Conservation (phyloP, 2,113 vertebrate species). For the Platysternon megacephalum region DNA sequence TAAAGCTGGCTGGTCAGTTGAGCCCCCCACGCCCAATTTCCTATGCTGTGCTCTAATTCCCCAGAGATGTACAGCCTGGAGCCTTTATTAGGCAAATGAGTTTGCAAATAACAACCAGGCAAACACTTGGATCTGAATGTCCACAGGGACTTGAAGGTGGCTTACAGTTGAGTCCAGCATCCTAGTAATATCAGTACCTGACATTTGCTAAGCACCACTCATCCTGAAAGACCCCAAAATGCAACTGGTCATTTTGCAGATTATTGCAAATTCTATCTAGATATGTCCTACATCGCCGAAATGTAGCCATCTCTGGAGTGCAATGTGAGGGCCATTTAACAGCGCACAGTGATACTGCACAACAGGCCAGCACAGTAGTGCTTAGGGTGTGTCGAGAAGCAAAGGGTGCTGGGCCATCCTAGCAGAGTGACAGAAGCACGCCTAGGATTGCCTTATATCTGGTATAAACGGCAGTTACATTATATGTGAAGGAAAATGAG, state of each 20-base stretch:
- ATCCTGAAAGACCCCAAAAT: background rate
- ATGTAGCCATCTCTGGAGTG: background rate
- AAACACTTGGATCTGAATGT: background rate
- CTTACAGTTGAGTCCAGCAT: background rate
- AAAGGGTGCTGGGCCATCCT: background rate
- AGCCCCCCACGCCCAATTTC: background rate
- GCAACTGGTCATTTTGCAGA: background rate
- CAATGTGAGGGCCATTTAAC: rapidly evolving
- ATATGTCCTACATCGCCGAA: background rate
- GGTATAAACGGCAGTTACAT: no score
- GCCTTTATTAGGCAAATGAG: background rate
- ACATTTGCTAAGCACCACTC: background rate
- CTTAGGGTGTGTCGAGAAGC: background rate
- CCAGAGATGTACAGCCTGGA: background rate
- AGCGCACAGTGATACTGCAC: background rate
- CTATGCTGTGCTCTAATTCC: background rate
- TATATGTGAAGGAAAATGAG: no score
- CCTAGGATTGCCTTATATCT: no score
- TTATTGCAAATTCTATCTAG: background rate
- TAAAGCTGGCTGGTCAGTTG: background rate
- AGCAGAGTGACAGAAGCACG: no score
- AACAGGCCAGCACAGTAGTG: background rate
- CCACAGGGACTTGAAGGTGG: background rate
- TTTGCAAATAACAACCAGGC: background rate
- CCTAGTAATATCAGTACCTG: background rate